phyloP scores from a whole-genome alignment of 2,888 invertebrate genomes.

The Cordilura impudica region DNA sequence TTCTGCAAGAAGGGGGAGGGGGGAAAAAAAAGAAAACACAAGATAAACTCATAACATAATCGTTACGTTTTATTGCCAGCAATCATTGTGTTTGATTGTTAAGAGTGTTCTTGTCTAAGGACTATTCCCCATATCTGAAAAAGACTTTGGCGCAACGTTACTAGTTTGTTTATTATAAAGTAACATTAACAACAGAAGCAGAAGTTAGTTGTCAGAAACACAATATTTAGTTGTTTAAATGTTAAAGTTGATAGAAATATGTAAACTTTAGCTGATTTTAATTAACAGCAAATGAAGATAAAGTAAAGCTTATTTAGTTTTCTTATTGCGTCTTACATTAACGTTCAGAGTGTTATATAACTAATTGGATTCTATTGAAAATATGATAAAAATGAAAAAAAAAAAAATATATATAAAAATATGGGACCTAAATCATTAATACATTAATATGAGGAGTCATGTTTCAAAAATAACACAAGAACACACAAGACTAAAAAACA shows the following conservation, averaged over 20 bases:
- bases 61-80: slow-evolving; percentile 75
- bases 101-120: slow-evolving; percentile 16
- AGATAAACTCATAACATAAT: slow-evolving; percentile 73
- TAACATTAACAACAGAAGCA: slow-evolving; percentile 10
- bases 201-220: slow-evolving; percentile 1
- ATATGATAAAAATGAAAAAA: too few relatives aligned
- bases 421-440: too few relatives aligned
- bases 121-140: neutral
- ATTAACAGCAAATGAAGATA: slow-evolving; percentile 11
- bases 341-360: slow-evolving; percentile 1
- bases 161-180: slow-evolving; percentile 18
- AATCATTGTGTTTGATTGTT: slow-evolving; percentile 76
- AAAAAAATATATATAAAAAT: too few relatives aligned
- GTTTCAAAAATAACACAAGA: too few relatives aligned
- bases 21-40: slow-evolving; percentile 25
- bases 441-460: too few relatives aligned
- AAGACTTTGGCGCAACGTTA: neutral
- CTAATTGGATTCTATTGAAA: neutral
- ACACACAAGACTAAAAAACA: too few relatives aligned
- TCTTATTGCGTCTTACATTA: too few relatives aligned
- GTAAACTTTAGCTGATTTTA: slow-evolving; percentile 21
- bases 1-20: neutral
- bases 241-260: slow-evolving; percentile 20
- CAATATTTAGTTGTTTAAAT: slow-evolving; percentile 20
- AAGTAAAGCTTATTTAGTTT: slow-evolving; percentile 23